Percentiles rank a stretch among this genome's conserved stretches.
Conservation (phyloP, 2,888 invertebrate genomes). For the Eucera pruinosa region DNA sequence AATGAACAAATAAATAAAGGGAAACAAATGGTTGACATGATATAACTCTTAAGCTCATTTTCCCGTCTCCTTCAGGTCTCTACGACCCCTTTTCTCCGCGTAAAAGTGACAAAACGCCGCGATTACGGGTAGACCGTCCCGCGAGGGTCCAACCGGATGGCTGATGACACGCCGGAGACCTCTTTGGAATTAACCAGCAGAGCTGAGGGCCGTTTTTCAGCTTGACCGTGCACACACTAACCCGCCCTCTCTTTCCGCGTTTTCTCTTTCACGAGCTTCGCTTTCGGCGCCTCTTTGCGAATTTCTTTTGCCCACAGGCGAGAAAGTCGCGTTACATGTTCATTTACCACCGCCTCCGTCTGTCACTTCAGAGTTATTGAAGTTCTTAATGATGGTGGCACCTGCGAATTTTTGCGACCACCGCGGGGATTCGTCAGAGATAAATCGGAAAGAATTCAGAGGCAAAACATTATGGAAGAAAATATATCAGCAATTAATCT, state of each 20-base stretch:
- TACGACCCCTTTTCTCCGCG: slow-evolving; percentile 40
- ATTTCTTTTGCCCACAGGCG: not conserved
- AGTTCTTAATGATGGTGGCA: not conserved
- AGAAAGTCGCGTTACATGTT: slow-evolving; percentile 8
- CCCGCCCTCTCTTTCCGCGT: not conserved
- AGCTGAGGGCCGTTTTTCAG: slow-evolving; percentile 63
- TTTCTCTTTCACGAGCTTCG: slow-evolving; percentile 7
- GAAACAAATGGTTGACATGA: not conserved
- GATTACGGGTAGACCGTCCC: slow-evolving; percentile 77
- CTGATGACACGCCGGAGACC: slow-evolving; percentile 79
- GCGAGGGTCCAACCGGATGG: slow-evolving; percentile 66
- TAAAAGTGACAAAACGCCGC: slow-evolving; percentile 80
- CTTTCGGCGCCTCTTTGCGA: not conserved
- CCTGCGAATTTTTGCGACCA: too few relatives aligned
- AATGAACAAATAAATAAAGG: not conserved
- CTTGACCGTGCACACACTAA: slow-evolving; percentile 20
- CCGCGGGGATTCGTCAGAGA: too few relatives aligned
- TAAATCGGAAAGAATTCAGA: too few relatives aligned
- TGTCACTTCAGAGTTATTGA: not conserved
- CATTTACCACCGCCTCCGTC: not conserved
- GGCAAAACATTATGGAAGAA: too few relatives aligned
- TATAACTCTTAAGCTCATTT: slow-evolving; percentile 9
- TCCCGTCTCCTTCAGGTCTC: slow-evolving; percentile 18
- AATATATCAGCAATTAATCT: too few relatives aligned
- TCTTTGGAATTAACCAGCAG: slow-evolving; percentile 77